Conservation (phyloP, 2,797 vertebrate genomes). For the Notolabrus celidotus region DNA sequence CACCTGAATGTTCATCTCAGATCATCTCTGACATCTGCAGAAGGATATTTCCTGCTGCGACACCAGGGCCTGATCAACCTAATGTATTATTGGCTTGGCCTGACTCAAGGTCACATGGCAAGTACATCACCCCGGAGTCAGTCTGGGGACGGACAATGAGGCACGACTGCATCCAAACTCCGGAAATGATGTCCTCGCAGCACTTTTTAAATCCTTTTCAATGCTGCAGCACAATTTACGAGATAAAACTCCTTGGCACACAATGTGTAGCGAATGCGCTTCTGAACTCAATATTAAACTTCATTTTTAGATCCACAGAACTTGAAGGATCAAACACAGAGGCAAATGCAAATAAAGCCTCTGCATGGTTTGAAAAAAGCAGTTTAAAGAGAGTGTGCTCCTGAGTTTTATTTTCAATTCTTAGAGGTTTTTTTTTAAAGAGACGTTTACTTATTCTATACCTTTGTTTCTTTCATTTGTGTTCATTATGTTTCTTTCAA, state of each 20-base stretch:
- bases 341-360: constrained; percentile 4
- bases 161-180: constrained; percentile 25
- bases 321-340: constrained; percentile 1
- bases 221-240: constrained; percentile 1
- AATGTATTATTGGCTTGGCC: constrained; percentile 52
- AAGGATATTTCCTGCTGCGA: constrained; percentile 54
- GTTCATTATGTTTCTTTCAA: no score
- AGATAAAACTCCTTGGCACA: constrained; percentile 16
- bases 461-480: background rate
- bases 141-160: constrained; percentile 21
- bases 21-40: constrained; percentile 63
- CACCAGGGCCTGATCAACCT: constrained; percentile 56
- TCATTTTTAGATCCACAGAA: constrained; percentile 6
- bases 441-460: background rate
- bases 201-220: constrained; percentile 23
- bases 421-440: background rate
- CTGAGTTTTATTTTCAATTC: background rate
- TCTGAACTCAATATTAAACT: background rate
- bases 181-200: constrained; percentile 35
- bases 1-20: constrained; percentile 34
- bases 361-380: background rate
- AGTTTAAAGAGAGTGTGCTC: background rate
- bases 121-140: constrained; percentile 44
- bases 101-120: constrained; percentile 68
- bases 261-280: background rate